Evolutionary conservation across 1,140 invertebrate species (phyloP), one percentile per base, ranked within the genome.

Genomic region (Hylyphantes graminicola): DNA sequence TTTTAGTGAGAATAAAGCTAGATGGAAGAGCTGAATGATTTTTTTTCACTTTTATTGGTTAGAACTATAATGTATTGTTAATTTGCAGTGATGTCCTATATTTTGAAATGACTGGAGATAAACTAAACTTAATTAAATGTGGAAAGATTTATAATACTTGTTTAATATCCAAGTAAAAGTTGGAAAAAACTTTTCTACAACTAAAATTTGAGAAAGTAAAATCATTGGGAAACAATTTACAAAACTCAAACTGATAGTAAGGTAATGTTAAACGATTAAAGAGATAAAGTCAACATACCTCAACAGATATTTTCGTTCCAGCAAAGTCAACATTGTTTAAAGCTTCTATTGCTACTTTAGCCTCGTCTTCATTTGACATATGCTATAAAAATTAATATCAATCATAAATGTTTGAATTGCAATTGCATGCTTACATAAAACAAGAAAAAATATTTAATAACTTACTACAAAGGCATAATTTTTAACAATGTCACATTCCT

Each of bases 381-480:
- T 98, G 97, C 93, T 94, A 85, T 51, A 77, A 53, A 65, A 85
- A 85, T 8, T n/a, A 73, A 6, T 48, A 59, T 57, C 8, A 57
- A 13, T 57, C 12, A 35, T 57, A 6, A 21, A 19, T 70, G n/a
- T 55, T 57, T 50, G 35, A 2, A 35, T 35, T 35, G 35, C 35
- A 35, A 2, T 35, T 35, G 35, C 1, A 35, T 35, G 5, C 35
- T 2, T 35, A 2, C 5, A 35, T 35, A 35, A 35, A 35, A 35
- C 11, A 55, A 72, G 50, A 51, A 2, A 2, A 65, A 53, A 48
- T n/a, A n/a, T n/a, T 4, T 19, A 78, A 67, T 15, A 59, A 91
- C 93, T 92, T 90, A 94, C 93, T 89, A 98, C 96, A 93, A 98
- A 98, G 88, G 96, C 96, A 93, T 97, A 98, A 92, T 97, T 97